A percentile compares a stretch with the other conserved stretches of the same genome.
Conservation (phyloP, 2,797 vertebrate species). For the Rhincodon typus region DNA sequence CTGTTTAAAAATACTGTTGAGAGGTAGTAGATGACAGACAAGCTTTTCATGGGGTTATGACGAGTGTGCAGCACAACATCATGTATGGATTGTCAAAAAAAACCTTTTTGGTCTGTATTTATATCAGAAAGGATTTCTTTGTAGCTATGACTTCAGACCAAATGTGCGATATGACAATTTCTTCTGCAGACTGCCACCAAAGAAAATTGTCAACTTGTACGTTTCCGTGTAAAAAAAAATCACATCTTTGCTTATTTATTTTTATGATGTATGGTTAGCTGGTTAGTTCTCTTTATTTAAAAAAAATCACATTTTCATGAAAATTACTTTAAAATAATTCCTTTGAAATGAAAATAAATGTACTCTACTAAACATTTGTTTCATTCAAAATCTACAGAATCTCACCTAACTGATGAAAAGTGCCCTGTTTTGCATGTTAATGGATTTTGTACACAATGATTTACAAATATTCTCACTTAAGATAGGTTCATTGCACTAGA, state of each 20-base stretch:
- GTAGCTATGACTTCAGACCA: slow-evolving; percentile 41
- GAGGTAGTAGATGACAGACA: slow-evolving; percentile 57
- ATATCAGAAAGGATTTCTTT: slow-evolving; percentile 43
- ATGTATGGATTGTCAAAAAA: slow-evolving; percentile 41
- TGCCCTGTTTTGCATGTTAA: slow-evolving; percentile 37
- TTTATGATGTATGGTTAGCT: slow-evolving; percentile 32
- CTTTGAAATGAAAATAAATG: slow-evolving; percentile 38
- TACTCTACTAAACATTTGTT: slow-evolving; percentile 37
- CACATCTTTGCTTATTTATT: slow-evolving; percentile 16
- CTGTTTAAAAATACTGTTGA: slow-evolving; percentile 49
- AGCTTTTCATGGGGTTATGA: slow-evolving; percentile 47
- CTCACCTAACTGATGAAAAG: slow-evolving; percentile 37
- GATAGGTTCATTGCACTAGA: slow-evolving; percentile 45
- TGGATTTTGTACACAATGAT: slow-evolving; percentile 46
- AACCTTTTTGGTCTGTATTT: slow-evolving; percentile 38
- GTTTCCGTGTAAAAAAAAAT: slow-evolving; percentile 30
- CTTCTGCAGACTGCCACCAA: background rate
- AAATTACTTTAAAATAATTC: slow-evolving; percentile 36
- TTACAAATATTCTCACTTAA: slow-evolving; percentile 43
- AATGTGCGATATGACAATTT: slow-evolving; percentile 30
- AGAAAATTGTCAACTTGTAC: background rate
- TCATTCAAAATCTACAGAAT: slow-evolving; percentile 37
- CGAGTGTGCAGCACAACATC: slow-evolving; percentile 40
- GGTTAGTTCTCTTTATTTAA: slow-evolving; percentile 31
- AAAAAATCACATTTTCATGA: slow-evolving; percentile 35